Evolutionary conservation across 2,888 invertebrate genomes (phyloP), one percentile per base, ranked within the genome.

Genomic region (Hedychridium roseum): DNA sequence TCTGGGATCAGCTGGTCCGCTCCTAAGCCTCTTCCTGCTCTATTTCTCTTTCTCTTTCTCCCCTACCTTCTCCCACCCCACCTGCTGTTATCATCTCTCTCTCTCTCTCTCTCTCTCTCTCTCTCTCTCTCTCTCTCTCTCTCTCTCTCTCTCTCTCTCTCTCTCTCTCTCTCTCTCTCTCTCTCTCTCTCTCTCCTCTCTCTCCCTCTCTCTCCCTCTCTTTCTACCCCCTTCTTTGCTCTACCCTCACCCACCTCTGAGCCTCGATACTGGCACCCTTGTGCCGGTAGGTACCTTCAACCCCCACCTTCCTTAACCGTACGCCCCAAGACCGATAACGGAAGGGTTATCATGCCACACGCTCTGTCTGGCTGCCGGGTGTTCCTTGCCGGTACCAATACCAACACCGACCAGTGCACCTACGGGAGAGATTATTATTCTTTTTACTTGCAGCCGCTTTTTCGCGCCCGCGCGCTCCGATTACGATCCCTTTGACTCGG

Each of bases 311-410:
- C n/a, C n/a, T n/a, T n/a, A n/a, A n/a, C n/a, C n/a, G n/a, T n/a
- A n/a, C 46, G 50, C 54, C 57, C 62, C 49, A 32, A 36, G 52
- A 41, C 55, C 71, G 76, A 77, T 76, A 78, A 77, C 77, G 74
- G 70, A 76, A 76, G 76, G 76, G 76, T 77, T 77, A 77, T 77
- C 76, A 70, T 73, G 71, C 72, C 68, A 74, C n/a, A n/a, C 68
- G 70, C 66, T 66, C 66, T 39, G 14, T 58, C 57, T 60, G 54
- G 60, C 67, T 62, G 58, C 47, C 54, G 51, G n/a, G 64, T 61
- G 60, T 49, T 34, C 30, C 39, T 37, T 53, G 12, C 14, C 36
- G 21, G 2, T 15, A 23, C 36, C 23, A 2, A 36, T 11, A 36
- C 20, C 21, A 12, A 4, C 36, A 7, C 17, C 36, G 7, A 20